Base-by-base conservation (phyloP, 2,113 vertebrate species). In the Ahaetulla prasina region DNA sequence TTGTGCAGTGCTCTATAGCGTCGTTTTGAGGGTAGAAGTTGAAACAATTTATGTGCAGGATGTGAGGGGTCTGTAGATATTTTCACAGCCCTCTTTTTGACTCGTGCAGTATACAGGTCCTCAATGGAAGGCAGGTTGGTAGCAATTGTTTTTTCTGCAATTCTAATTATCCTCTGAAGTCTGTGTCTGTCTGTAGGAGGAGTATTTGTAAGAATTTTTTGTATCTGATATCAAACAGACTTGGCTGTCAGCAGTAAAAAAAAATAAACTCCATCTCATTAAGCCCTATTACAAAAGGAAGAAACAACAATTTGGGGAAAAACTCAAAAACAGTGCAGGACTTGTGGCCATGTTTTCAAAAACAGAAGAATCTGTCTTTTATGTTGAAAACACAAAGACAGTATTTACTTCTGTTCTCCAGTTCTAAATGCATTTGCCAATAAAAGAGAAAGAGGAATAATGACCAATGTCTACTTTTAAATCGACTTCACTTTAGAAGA, bases 401-500 rank as follows among this genome's bases (percentile, higher is more conserved):
- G 8, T 63, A 2, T 0, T 89, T 87, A 52, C 54, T 47, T 90
- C 92, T 94, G 89, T 95, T 89, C 45, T 50, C 80, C 87, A 6
- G 4, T 30, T 88, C 53, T 87, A 57, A 74, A 18, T 84, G 22
- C n/a, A 39, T 68, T 87, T 85, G 63, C 60, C 52, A 90, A 30
- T 49, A 43, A 50, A 80, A 60, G 39, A 91, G n/a, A 96, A 11
- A 54, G 16, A 93, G 89, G 89, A 63, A 91, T 88, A 88, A 91
- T 93, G 68, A 85, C 63, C 12, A 85, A 50, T 85, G 39, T 30
- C 0, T 80, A 11, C 9, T 25, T 23, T n/a, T 0, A 0, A 92
- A 90, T 93, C 93, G 88, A 18, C 0, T 93, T 94, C 94, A 92
- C 87, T 94, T 92, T 27, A 25, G 91, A 54, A 53, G 23, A 95